Percentiles rank a stretch among this genome's conserved stretches.
Conservation (phyloP, 2,888 invertebrate genomes). For the Drosophila anceps region DNA sequence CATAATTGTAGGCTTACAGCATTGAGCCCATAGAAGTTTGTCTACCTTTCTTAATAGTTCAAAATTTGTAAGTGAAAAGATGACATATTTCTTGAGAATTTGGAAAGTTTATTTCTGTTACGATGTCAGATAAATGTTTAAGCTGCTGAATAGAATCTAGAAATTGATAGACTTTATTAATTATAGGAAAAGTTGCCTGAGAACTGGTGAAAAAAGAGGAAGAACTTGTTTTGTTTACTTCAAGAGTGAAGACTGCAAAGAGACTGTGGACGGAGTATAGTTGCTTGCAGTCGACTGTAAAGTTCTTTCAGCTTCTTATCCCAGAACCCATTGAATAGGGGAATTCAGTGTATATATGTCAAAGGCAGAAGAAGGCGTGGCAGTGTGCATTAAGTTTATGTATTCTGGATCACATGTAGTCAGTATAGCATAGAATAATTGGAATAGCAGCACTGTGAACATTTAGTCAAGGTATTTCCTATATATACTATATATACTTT, state of each 20-base stretch:
- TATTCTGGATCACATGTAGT: too few species aligned
- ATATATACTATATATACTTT: too few species aligned
- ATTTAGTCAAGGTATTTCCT: too few species aligned
- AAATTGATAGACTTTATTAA: neutral
- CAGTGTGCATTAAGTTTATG: neutral
- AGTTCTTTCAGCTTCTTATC: neutral
- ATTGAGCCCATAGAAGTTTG: neutral
- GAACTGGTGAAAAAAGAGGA: neutral
- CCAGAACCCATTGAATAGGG: neutral
- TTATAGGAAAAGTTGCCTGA: neutral
- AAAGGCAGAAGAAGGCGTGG: neutral
- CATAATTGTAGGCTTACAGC: slow-evolving; percentile 27
- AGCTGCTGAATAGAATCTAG: neutral
- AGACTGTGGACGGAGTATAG: neutral
- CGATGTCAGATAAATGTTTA: neutral
- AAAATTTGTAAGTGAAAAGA: neutral
- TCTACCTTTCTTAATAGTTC: neutral
- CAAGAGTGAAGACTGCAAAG: neutral
- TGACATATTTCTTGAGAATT: slow-evolving; percentile 12
- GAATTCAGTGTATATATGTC: neutral
- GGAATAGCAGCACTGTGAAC: too few species aligned
- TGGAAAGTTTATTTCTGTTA: neutral
- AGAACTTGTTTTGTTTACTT: neutral
- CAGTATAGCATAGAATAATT: too few species aligned
- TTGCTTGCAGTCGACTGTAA: neutral